A percentile compares a stretch with the other conserved stretches of the same genome.
Evolutionary conservation across 1,140 invertebrate genomes (phyloP).

Genomic region (Megalopta genalis): DNA sequence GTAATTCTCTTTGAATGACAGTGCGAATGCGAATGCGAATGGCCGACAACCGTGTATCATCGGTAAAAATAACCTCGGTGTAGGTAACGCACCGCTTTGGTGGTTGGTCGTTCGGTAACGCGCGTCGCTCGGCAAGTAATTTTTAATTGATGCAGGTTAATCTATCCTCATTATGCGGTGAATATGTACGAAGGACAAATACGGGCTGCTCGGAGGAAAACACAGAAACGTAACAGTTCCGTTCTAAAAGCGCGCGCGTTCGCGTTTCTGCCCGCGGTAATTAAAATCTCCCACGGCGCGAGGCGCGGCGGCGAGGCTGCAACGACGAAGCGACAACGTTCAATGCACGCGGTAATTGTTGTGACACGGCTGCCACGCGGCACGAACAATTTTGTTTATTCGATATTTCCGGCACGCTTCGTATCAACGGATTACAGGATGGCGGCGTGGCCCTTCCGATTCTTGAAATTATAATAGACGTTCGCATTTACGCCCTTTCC

Average conservation of each 20-base stretch:
- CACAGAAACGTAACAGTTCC: not conserved
- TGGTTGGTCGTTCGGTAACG: not conserved
- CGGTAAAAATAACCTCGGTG: too few relatives aligned
- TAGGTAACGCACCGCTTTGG: too few relatives aligned
- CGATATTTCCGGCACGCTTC: not conserved
- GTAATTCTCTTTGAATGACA: too few relatives aligned
- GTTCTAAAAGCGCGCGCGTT: not conserved
- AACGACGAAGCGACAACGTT: conserved; percentile 5
- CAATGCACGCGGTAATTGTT: not conserved
- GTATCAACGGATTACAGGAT: not conserved
- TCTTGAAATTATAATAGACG: conserved; percentile 4
- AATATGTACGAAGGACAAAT: not conserved
- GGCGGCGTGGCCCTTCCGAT: not conserved
- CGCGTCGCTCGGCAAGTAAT: not conserved
- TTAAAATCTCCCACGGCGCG: conserved; percentile 5
- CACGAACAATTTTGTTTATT: conserved; percentile 6
- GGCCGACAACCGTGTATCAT: too few relatives aligned
- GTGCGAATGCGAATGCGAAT: too few relatives aligned
- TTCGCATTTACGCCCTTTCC: not conserved
- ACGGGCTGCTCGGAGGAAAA: not conserved
- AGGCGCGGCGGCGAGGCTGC: not conserved
- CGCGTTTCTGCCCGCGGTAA: not conserved
- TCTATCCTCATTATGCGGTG: not conserved
- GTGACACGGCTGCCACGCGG: not conserved
- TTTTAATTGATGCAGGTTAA: not conserved